These are phyloP conservation scores for Rhadinocentrus ornatus DNA, from an alignment of 2,797 vertebrate genomes.

Conservation along the genomic window DNA sequence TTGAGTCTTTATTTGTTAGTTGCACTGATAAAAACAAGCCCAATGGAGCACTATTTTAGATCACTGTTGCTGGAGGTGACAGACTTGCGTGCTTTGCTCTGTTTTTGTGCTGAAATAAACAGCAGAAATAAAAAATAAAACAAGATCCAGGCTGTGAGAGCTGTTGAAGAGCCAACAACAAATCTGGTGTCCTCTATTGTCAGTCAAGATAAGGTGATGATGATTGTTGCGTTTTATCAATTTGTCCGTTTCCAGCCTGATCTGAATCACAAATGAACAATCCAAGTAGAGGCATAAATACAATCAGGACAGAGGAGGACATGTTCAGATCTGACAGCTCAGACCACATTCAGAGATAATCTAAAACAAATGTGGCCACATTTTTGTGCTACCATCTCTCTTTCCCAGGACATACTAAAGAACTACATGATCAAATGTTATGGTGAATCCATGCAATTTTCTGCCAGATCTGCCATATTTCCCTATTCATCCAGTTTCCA, in stretches of 20 bases:
- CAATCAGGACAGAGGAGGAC: neutral
- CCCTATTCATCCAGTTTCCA: too few relatives aligned
- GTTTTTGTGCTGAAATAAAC: slow-evolving; percentile 26
- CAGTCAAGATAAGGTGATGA: neutral
- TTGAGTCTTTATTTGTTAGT: slow-evolving; percentile 21
- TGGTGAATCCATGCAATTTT: neutral
- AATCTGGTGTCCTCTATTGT: neutral
- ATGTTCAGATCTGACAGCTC: neutral
- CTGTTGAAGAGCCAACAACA: neutral
- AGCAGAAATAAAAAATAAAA: slow-evolving; percentile 35
- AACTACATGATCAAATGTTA: neutral
- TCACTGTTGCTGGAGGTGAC: slow-evolving; percentile 45
- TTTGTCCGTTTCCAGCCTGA: neutral
- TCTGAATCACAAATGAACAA: neutral
- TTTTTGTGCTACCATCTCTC: neutral
- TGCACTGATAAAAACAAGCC: slow-evolving; percentile 34
- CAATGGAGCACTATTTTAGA: slow-evolving; percentile 22
- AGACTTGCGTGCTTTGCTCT: slow-evolving; percentile 22
- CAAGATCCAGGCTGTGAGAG: slow-evolving; percentile 7
- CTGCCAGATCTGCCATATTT: neutral
- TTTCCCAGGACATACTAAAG: too few relatives aligned
- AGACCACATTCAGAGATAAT: neutral
- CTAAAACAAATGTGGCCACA: neutral
- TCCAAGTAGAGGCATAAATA: neutral
- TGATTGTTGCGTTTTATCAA: neutral